These are phyloP conservation scores for Prosopocoilus inquinatus DNA, from an alignment of 2,888 invertebrate species.

Conservation along the genomic window DNA sequence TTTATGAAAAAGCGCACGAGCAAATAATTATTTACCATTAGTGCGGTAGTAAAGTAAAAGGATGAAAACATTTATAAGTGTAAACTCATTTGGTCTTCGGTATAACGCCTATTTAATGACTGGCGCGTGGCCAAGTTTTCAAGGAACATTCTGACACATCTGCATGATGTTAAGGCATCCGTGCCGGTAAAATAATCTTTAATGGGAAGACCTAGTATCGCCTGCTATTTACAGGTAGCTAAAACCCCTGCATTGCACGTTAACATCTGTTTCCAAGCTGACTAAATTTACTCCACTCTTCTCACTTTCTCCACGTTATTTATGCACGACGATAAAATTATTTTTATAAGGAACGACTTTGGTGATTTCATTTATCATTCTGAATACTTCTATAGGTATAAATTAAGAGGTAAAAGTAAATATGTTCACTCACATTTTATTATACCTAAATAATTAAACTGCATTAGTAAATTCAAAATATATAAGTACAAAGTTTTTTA, in stretches of 20 bases:
- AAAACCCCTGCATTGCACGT: conserved; percentile 1
- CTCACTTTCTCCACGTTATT: too few relatives aligned
- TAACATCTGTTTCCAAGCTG: conserved; percentile 9
- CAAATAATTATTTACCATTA: neutral
- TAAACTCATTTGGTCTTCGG: neutral
- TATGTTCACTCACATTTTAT: too few relatives aligned
- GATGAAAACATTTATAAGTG: neutral
- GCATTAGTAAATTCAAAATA: too few relatives aligned
- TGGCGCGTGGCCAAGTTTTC: conserved; percentile 29
- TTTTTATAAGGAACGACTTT: too few relatives aligned
- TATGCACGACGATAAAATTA: too few relatives aligned
- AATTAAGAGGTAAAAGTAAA: too few relatives aligned
- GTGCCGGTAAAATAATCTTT: conserved; percentile 20
- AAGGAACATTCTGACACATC: conserved; percentile 29
- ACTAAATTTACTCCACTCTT: too few relatives aligned
- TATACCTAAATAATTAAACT: too few relatives aligned
- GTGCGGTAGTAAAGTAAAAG: neutral
- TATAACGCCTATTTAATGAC: conserved; percentile 25
- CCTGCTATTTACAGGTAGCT: conserved; percentile 17
- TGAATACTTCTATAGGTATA: too few relatives aligned
- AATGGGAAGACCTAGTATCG: conserved; percentile 13
- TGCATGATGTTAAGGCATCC: conserved; percentile 24
- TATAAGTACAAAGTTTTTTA: too few relatives aligned
- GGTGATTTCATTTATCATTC: too few relatives aligned
- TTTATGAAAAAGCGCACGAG: neutral